Conservation (phyloP, 2,888 invertebrate genomes). For the Selenia dentaria region DNA sequence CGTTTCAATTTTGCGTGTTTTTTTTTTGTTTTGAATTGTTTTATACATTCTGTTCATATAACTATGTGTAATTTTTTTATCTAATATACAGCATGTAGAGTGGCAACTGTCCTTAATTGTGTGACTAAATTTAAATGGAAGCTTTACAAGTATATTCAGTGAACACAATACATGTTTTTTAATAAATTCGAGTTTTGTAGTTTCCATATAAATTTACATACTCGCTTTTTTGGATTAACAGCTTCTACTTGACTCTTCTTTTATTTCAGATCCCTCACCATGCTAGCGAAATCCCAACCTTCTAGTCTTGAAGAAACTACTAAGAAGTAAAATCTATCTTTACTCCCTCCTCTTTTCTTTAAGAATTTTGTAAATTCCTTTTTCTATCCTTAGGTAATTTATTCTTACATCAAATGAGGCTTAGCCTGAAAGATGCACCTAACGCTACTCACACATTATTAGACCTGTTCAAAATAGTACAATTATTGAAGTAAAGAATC, state of each 20-base stretch:
- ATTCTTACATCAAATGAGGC: slow-evolving; percentile 35
- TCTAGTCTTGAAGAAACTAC: slow-evolving; percentile 63
- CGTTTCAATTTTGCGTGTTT: slow-evolving; percentile 16
- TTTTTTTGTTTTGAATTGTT: slow-evolving; percentile 11
- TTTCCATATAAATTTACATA: slow-evolving; percentile 3
- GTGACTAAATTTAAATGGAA: slow-evolving; percentile 4
- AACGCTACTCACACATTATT: background rate
- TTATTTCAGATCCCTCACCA: slow-evolving; percentile 73
- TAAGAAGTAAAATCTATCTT: slow-evolving; percentile 57
- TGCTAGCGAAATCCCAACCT: slow-evolving; percentile 72
- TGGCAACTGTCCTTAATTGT: background rate
- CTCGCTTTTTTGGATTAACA: no score
- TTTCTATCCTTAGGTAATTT: slow-evolving; percentile 20
- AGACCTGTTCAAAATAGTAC: background rate
- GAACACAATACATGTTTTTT: background rate
- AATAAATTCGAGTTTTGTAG: background rate
- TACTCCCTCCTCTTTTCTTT: slow-evolving; percentile 32
- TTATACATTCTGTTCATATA: slow-evolving; percentile 18
- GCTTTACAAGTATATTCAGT: background rate
- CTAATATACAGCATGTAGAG: slow-evolving; percentile 13
- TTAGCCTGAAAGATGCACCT: slow-evolving; percentile 32
- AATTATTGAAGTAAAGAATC: background rate
- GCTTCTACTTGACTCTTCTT: slow-evolving; percentile 1
- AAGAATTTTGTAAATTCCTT: slow-evolving; percentile 13
- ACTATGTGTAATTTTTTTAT: slow-evolving; percentile 2